These are phyloP conservation scores for Masnerella sp. DNA, from an alignment of 2,888 invertebrate genomes.

Conservation along the genomic window DNA sequence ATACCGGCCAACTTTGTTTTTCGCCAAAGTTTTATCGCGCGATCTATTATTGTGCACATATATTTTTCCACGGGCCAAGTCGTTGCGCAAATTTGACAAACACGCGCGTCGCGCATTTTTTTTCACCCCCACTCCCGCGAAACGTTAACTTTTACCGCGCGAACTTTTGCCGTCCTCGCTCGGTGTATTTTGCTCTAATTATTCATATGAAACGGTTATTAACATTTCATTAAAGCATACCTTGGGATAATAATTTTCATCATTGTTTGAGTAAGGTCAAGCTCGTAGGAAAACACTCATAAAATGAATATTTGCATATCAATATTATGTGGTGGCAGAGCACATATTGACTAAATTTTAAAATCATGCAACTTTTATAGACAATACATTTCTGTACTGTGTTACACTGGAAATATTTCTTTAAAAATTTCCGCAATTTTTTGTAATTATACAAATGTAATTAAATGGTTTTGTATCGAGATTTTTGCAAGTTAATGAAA, in stretches of 20 bases:
- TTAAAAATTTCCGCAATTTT: no score
- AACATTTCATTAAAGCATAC: constrained; percentile 12
- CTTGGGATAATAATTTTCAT: constrained; percentile 17
- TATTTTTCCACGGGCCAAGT: constrained; percentile 24
- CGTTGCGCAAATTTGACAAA: constrained; percentile 25
- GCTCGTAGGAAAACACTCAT: constrained; percentile 10
- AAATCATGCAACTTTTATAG: constrained; percentile 3
- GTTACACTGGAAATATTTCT: no score
- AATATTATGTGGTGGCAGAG: constrained; percentile 11
- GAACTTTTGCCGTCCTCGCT: no score
- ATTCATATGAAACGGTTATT: constrained; percentile 8
- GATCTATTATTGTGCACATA: constrained; percentile 18
- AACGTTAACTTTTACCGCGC: no score
- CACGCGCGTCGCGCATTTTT: no score
- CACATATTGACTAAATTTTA: constrained; percentile 7
- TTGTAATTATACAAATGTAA: no score
- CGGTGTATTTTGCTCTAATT: not conserved
- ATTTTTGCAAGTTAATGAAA: no score
- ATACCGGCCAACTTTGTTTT: constrained; percentile 21
- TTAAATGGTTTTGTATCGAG: no score
- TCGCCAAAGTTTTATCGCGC: constrained; percentile 23
- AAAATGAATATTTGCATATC: constrained; percentile 22
- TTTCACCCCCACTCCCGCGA: no score
- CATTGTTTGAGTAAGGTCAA: constrained; percentile 14
- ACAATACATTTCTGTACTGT: not conserved